phyloP scores from a whole-genome alignment of 2,113 vertebrate genomes.

The Pteropus alecto region DNA sequence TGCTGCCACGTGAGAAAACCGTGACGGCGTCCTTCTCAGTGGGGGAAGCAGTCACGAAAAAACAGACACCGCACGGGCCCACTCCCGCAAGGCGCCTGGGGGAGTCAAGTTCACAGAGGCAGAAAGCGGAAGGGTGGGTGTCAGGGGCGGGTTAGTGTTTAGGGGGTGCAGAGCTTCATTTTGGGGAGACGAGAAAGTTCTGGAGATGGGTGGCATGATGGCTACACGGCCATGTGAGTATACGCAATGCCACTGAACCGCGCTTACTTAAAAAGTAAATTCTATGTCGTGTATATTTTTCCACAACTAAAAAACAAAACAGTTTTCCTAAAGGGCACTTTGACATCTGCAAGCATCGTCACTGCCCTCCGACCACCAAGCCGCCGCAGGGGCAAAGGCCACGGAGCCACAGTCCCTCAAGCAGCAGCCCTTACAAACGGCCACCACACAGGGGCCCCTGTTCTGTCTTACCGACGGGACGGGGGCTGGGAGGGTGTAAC shows the following conservation, averaged over 20 bases:
- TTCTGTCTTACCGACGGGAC: not conserved
- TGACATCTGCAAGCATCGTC: not conserved
- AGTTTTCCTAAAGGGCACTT: not conserved
- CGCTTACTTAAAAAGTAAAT: not conserved
- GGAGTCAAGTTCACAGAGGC: not conserved
- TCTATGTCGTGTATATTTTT: not conserved
- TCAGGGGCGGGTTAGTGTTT: not conserved
- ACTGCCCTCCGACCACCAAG: rapidly evolving
- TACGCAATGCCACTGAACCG: rapidly evolving
- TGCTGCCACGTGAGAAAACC: too few relatives aligned
- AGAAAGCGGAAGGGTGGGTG: not conserved
- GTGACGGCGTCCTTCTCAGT: rapidly evolving
- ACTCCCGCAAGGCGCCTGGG: rapidly evolving
- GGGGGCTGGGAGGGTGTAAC: not conserved
- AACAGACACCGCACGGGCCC: rapidly evolving
- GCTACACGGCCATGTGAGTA: rapidly evolving
- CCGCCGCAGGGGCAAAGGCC: rapidly evolving
- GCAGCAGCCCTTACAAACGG: not conserved
- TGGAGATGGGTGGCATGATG: rapidly evolving
- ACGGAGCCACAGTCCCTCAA: rapidly evolving
- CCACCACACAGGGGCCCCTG: not conserved
- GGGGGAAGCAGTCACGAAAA: rapidly evolving
- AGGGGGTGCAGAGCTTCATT: rapidly evolving
- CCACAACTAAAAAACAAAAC: not conserved
- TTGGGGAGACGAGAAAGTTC: not conserved